phyloP scores from a whole-genome alignment of 2,888 invertebrate species.

The Thymelicus sylvestris region DNA sequence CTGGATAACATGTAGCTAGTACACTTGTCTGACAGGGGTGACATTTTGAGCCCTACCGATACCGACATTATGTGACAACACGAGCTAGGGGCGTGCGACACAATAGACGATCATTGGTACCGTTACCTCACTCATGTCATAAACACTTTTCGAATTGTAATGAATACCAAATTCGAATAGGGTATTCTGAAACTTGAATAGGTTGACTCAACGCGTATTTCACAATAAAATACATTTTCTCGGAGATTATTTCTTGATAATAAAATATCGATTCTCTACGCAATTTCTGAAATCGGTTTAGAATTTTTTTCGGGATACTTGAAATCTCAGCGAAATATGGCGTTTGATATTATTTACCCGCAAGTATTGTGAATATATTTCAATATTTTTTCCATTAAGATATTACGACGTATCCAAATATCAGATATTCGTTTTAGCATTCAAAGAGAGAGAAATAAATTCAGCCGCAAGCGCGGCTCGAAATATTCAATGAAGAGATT shows the following conservation, averaged over 20 bases:
- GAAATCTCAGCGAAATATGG: slow-evolving; percentile 6
- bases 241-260: slow-evolving; percentile 9
- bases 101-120: slow-evolving; percentile 74
- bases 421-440: slow-evolving; percentile 55
- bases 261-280: background rate
- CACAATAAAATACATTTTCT: slow-evolving; percentile 10
- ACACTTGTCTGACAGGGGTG: slow-evolving; percentile 76
- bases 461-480: slow-evolving; percentile 68
- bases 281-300: background rate
- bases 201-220: slow-evolving; percentile 10
- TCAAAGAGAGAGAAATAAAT: slow-evolving; percentile 67
- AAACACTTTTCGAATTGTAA: slow-evolving; percentile 44
- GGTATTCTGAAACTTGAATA: slow-evolving; percentile 29
- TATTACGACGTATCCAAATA: slow-evolving; percentile 34
- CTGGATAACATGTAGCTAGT: slow-evolving; percentile 79
- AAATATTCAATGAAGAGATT: slow-evolving; percentile 81
- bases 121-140: slow-evolving; percentile 62
- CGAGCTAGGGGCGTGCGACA: slow-evolving; percentile 65
- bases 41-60: slow-evolving; percentile 80
- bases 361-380: slow-evolving; percentile 22
- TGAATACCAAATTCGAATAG: slow-evolving; percentile 46
- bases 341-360: slow-evolving; percentile 12
- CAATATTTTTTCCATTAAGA: slow-evolving; percentile 30
- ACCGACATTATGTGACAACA: slow-evolving; percentile 81
- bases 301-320: background rate